phyloP scores from a whole-genome alignment of 1,140 invertebrate species.

The Philopotamus ludificatus region DNA sequence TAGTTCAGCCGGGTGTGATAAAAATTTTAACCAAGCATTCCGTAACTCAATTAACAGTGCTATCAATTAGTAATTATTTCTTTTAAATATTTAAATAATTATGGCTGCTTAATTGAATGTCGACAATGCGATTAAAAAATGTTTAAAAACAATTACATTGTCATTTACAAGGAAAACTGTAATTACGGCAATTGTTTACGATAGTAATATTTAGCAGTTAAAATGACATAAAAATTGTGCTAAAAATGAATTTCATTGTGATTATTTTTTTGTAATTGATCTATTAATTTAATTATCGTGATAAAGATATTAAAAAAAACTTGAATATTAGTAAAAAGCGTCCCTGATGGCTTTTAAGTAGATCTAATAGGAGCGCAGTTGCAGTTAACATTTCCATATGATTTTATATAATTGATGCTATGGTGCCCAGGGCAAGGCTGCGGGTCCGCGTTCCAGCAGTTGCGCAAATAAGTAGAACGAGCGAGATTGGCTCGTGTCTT shows the following conservation, averaged over 20 bases:
- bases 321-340: background rate
- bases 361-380: background rate
- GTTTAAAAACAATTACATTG: background rate
- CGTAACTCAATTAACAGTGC: too few species aligned
- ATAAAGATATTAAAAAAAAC: too few species aligned
- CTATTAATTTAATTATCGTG: background rate
- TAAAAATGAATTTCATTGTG: background rate
- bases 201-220: background rate
- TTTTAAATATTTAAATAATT: too few species aligned
- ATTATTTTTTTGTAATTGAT: background rate
- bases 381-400: background rate
- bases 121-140: background rate
- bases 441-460: background rate
- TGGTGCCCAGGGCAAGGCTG: background rate
- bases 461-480: background rate
- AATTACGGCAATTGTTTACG: background rate
- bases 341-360: background rate
- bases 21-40: too few species aligned
- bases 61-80: too few species aligned
- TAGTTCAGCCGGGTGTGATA: too few species aligned
- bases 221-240: background rate
- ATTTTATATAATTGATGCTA: background rate
- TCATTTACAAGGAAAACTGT: background rate
- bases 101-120: too few species aligned
- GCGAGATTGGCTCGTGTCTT: background rate